Conservation (phyloP, 2,113 vertebrate species). For the Corvus hawaiiensis region DNA sequence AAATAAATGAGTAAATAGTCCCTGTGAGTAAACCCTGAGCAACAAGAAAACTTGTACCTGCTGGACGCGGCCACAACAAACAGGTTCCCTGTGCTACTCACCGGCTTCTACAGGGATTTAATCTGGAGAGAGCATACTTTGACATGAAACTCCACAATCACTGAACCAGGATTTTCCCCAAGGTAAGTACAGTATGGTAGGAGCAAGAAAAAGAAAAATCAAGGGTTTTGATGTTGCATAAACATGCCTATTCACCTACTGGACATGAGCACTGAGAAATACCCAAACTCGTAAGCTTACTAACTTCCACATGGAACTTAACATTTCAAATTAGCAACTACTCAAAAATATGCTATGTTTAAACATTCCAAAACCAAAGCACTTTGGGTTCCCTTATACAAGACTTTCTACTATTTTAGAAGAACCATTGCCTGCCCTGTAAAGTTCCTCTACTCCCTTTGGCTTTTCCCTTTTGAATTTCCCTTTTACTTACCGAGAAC, state of each 20-base stretch:
- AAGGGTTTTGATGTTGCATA: neutral
- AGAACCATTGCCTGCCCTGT: neutral
- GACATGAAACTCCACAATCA: neutral
- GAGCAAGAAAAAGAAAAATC: neutral
- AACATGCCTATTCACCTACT: neutral
- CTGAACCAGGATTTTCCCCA: neutral
- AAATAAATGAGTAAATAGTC: neutral
- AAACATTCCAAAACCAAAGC: neutral
- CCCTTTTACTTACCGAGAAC: neutral
- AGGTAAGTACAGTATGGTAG: neutral
- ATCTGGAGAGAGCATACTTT: neutral
- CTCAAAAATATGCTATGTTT: neutral
- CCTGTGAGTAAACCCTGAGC: neutral
- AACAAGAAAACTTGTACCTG: neutral
- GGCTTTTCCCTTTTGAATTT: neutral
- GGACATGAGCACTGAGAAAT: neutral
- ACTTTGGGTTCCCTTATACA: neutral
- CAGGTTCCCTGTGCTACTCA: neutral
- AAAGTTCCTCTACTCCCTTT: neutral
- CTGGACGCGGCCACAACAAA: accelerated
- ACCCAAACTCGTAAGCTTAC: accelerated
- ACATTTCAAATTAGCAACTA: neutral
- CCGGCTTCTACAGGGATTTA: neutral
- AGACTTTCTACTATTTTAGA: neutral
- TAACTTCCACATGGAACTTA: neutral